phyloP scores from a whole-genome alignment of 2,113 vertebrate genomes.

The Sciurus niger region DNA sequence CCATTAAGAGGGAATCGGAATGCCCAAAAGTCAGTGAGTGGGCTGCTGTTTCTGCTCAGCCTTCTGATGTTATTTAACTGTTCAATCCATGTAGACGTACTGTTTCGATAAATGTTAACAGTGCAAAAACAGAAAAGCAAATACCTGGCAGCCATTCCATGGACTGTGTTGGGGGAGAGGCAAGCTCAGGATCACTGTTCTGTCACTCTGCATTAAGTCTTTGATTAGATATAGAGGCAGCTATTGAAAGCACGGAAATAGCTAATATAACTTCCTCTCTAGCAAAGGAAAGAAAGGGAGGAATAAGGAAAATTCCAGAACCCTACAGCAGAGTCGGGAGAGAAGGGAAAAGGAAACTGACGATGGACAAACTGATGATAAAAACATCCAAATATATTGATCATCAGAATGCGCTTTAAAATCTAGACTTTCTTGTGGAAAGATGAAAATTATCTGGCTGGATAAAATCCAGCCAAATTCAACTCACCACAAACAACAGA shows the following conservation, averaged over 20 bases:
- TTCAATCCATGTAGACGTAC: background rate
- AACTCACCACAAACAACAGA: background rate
- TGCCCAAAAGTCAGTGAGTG: background rate
- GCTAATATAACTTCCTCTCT: background rate
- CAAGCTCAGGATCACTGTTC: background rate
- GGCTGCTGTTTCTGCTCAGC: background rate
- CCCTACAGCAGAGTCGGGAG: background rate
- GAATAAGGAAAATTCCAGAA: background rate
- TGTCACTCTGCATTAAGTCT: background rate
- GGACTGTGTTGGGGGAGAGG: too few relatives aligned
- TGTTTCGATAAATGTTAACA: conserved; percentile 12
- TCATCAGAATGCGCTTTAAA: background rate
- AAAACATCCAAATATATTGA: background rate
- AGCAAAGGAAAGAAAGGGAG: background rate
- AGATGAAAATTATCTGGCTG: background rate
- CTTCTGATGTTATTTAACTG: background rate
- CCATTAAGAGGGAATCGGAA: background rate
- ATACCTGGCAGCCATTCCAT: background rate
- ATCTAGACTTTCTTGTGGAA: background rate
- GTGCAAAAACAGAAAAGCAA: background rate
- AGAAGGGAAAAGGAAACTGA: background rate
- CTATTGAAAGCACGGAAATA: background rate
- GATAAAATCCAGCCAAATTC: background rate
- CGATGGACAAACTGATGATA: background rate
- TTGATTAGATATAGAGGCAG: background rate